A percentile compares a stretch with the other conserved stretches of the same genome.
Conservation (phyloP, 2,113 vertebrate species). For the Salvelinus alpinus region DNA sequence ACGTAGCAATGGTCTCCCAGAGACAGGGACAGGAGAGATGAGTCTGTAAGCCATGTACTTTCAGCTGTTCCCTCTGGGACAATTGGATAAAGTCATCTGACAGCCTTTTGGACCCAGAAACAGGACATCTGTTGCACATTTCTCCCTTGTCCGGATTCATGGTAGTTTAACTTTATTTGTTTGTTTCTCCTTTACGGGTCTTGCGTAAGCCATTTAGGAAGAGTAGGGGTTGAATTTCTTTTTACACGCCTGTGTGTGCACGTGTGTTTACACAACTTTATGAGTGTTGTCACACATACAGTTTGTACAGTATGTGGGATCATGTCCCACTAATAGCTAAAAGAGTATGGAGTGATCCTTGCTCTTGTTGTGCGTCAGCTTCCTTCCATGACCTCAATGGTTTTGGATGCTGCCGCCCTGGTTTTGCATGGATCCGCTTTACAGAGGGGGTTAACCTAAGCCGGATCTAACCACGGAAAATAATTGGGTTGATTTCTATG, state of each 20-base stretch:
- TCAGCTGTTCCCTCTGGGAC: conserved; percentile 34
- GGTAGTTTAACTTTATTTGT: conserved; percentile 54
- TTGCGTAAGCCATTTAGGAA: too few relatives aligned
- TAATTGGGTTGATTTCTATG: conserved; percentile 48
- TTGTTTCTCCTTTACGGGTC: conserved; percentile 38
- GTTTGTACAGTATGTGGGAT: neutral
- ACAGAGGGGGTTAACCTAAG: conserved; percentile 35
- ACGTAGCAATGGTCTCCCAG: neutral
- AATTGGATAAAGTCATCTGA: conserved; percentile 59
- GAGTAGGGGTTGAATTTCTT: too few relatives aligned
- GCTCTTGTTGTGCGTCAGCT: conserved; percentile 46
- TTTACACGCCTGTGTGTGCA: neutral
- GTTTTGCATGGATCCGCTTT: conserved; percentile 48
- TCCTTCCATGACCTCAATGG: conserved; percentile 37
- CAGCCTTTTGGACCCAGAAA: conserved; percentile 51
- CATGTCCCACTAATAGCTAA: conserved; percentile 24
- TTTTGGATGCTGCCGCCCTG: conserved; percentile 43
- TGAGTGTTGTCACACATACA: neutral
- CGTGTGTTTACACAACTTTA: neutral
- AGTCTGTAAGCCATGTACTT: conserved; percentile 28
- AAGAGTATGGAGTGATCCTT: conserved; percentile 17
- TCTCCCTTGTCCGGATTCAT: conserved; percentile 50
- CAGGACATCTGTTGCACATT: conserved; percentile 69
- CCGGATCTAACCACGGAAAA: conserved; percentile 42
- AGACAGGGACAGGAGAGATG: conserved; percentile 17